Evolutionary conservation across 2,113 vertebrate species (phyloP).

Genomic region (Peromyscus californicus): DNA sequence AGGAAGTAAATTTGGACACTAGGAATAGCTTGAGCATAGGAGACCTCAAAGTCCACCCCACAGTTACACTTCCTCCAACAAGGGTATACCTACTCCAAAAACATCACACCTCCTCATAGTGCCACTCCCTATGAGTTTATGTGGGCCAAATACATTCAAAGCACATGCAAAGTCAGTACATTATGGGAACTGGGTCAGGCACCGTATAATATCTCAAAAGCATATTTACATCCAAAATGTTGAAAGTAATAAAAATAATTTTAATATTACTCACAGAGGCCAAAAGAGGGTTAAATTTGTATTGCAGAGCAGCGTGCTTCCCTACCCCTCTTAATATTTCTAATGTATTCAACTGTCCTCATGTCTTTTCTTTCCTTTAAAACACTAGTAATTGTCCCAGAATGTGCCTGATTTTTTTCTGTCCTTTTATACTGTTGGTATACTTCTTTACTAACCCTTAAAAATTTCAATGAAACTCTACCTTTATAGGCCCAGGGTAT

Average conservation of each 20-base stretch:
- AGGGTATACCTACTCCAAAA: too few relatives aligned
- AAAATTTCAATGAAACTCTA: neutral
- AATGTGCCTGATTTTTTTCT: neutral
- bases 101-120: too few relatives aligned
- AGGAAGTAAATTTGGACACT: too few relatives aligned
- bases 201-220: neutral
- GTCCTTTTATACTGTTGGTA: neutral
- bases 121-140: too few relatives aligned
- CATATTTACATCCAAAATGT: neutral
- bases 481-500: neutral
- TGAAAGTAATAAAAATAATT: neutral
- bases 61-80: too few relatives aligned
- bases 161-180: neutral
- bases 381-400: neutral
- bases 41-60: too few relatives aligned
- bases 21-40: too few relatives aligned
- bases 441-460: neutral
- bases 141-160: too few relatives aligned
- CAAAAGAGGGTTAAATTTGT: neutral
- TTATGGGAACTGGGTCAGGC: neutral
- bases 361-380: constrained; percentile 9
- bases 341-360: neutral
- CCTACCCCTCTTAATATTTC: neutral
- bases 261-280: neutral
- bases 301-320: neutral